Base-by-base conservation (phyloP, 2,888 invertebrate genomes). In the Chalcosyrphus nemorum region DNA sequence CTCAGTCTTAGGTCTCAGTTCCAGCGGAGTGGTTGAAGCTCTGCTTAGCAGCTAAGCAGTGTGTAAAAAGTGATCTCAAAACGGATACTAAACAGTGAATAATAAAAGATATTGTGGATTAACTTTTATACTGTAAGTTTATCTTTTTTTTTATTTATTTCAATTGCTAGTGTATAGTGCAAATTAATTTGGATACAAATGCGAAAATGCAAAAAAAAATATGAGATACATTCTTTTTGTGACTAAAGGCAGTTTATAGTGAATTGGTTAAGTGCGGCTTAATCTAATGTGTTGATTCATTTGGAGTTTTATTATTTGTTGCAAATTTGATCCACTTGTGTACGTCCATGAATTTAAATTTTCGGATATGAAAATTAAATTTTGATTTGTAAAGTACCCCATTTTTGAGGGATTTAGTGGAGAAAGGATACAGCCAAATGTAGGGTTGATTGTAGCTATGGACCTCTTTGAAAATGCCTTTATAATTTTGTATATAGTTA, bases 1-100 rank as follows among this genome's bases (percentile, higher is more conserved):
- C 71, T 61, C 63, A 81, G 76, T 76, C 59, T 78, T 29, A 38
- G 68, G 68, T 74, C 74, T 61, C 61, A 74, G 75, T 65, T 15
- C 35, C 47, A 70, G 65, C 15, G 27, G 65, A 71, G 81, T 76
- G 81, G 71, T 71, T 45, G 70, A 63, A 57, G 57, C 63, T 70
- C 75, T 63, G 15, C 1, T 65, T 47, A 43, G 27, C 13, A 41
- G 7, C 17, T 17, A 27, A 63, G 54, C 6, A 50, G 21, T 61
- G 50, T 65, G 61, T 38, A 21, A n/a, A n/a, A n/a, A n/a, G 63
- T 47, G 45, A 21, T 65, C 2, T 17, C 43, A 52, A 38, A 21
- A 43, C 17, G 50, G 27, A 41, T 52, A 24, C 32, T 15, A 41
- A 4, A 17, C 9, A 47, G 54, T 54, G 43, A 43, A 57, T 32